Evolutionary conservation across 2,797 vertebrate genomes (phyloP).

Genomic region (Pteronotus mesoamericanus): DNA sequence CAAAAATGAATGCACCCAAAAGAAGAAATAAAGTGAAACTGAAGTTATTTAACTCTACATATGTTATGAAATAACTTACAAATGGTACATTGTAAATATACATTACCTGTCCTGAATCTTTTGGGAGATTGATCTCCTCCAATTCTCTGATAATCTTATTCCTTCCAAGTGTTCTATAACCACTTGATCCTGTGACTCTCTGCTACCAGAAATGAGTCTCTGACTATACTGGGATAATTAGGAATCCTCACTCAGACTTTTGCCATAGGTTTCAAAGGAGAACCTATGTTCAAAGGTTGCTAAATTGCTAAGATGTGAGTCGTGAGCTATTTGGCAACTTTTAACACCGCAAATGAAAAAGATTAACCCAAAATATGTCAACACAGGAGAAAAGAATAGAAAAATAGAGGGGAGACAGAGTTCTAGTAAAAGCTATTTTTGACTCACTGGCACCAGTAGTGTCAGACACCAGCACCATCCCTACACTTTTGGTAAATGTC

Average conservation of each 20-base stretch:
- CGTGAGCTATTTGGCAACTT: not conserved
- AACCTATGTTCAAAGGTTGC: slow-evolving; percentile 26
- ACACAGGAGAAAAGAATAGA: not conserved
- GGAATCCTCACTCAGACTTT: not conserved
- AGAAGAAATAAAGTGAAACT: slow-evolving; percentile 69
- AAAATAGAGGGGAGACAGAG: not conserved
- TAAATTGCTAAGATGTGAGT: slow-evolving; percentile 9
- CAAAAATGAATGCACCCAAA: slow-evolving; percentile 38
- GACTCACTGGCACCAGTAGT: not conserved
- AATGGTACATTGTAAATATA: not conserved
- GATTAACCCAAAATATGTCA: slow-evolving; percentile 17
- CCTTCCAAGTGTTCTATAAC: not conserved
- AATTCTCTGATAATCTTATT: slow-evolving; percentile 28
- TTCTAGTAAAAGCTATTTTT: slow-evolving; percentile 27
- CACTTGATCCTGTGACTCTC: not conserved
- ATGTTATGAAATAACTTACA: not conserved
- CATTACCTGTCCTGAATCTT: not conserved
- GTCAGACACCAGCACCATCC: not conserved
- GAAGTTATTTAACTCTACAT: slow-evolving; percentile 51
- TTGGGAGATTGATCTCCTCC: not conserved
- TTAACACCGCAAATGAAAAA: slow-evolving; percentile 22
- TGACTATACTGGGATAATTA: not conserved
- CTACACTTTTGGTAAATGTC: not conserved
- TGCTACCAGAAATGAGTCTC: not conserved
- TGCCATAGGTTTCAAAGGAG: not conserved